Evolutionary conservation across 53 echinoderm and acorn worm species (phyloP), one percentile per base, ranked within the genome.

Genomic region (Echinometra lucunter): DNA sequence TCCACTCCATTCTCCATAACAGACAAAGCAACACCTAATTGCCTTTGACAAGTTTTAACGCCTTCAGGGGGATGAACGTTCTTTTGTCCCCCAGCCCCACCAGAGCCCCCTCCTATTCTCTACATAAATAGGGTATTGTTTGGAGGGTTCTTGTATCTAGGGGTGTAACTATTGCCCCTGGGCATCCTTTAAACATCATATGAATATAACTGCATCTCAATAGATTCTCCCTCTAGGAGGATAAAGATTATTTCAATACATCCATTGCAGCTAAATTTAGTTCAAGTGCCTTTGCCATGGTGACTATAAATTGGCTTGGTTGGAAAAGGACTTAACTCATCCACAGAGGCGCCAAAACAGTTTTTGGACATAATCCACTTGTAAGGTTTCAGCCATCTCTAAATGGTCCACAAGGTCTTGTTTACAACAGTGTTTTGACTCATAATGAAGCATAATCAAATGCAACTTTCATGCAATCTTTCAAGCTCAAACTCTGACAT

Each of bases 151-250:
- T 85, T 85, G 45, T 47, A 85, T 85, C 11, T 28, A 85, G 44
- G 85, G 28, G 38, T 85, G 85, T 49, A 90, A 60, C 90, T 42
- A 90, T 32, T 45, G 38, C 90, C 90, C 58, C 21, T 21, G 37
- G 90, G 37, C 53, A 57, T 53, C n/a, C 88, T 88, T 15, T 55
- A 88, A 90, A 90, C 60, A 63, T 58, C 58, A 90, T 90, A 58
- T 60, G 90, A 90, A 90, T 90, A 90, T 90, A 90, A 90, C 90
- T 90, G 90, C 35, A 57, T 15, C 57, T 90, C 28, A 90, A 90
- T 58, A 60, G 90, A 37, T 57, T 63, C 60, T 42, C 90, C 37
- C 8, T 4, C 38, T 60, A 3, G 19, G 10, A 37, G 90, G 58
- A 34, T 32, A 30, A 21, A 9, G 57, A 57, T 37, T 45, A 2